phyloP scores from a whole-genome alignment of 2,888 invertebrate genomes.

The Oscheius myriophilus region DNA sequence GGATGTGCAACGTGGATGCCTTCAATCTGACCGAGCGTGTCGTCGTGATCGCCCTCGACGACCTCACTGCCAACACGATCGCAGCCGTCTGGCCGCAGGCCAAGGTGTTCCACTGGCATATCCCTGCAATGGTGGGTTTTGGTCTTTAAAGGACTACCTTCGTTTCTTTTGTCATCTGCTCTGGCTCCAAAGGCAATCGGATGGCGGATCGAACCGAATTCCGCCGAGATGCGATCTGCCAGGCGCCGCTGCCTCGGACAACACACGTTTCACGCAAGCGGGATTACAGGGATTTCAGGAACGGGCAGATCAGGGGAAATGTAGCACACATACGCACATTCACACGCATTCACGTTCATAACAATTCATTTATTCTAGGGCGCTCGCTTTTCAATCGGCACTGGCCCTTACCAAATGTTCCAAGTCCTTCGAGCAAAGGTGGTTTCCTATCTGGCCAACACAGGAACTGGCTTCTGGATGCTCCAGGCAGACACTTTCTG shows the following conservation, averaged over 20 bases:
- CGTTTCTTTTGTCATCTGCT: slow-evolving; percentile 10
- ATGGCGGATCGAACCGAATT: slow-evolving; percentile 28
- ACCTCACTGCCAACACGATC: slow-evolving; percentile 49
- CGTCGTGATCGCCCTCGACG: slow-evolving; percentile 61
- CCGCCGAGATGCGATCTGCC: slow-evolving; percentile 22
- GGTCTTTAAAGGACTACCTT: background rate
- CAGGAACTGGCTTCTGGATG: slow-evolving; percentile 58
- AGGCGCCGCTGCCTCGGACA: slow-evolving; percentile 1
- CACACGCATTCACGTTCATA: background rate
- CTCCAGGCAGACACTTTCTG: slow-evolving; percentile 67
- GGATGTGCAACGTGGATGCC: slow-evolving; percentile 61
- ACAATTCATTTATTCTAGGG: slow-evolving; percentile 39
- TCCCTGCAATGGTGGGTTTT: slow-evolving; percentile 52
- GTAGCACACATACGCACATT: too few species aligned
- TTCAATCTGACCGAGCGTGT: slow-evolving; percentile 33
- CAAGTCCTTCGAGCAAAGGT: slow-evolving; percentile 64
- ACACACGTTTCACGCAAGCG: too few species aligned
- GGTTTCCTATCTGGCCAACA: slow-evolving; percentile 52
- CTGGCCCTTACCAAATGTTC: slow-evolving; percentile 66
- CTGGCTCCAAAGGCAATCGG: background rate
- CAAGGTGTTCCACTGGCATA: slow-evolving; percentile 49
- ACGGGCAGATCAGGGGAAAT: too few species aligned
- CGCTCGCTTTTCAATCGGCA: slow-evolving; percentile 56
- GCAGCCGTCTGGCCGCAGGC: slow-evolving; percentile 51
- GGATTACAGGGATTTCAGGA: too few species aligned